These are phyloP conservation scores for Zaprionus gabonicus DNA, from an alignment of 1,140 invertebrate genomes.

Conservation along the genomic window DNA sequence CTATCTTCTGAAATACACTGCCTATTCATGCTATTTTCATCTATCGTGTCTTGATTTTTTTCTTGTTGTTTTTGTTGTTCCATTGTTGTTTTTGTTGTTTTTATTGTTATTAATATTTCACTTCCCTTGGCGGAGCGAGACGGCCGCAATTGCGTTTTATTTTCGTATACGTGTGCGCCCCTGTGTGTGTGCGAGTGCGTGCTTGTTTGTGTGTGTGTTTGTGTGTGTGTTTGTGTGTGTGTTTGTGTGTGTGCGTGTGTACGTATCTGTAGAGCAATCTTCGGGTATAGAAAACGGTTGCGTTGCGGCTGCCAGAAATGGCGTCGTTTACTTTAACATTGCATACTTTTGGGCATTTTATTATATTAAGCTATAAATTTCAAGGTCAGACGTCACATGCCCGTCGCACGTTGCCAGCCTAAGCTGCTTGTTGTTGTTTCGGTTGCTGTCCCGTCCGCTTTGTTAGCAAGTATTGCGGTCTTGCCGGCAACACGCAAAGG, in stretches of 20 bases:
- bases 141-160: constrained; percentile 41
- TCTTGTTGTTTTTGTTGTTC: constrained; percentile 2
- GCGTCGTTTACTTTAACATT: constrained; percentile 51
- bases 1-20: not conserved
- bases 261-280: constrained; percentile 1
- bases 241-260: not conserved
- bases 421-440: constrained; percentile 17
- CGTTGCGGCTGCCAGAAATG: constrained; percentile 40
- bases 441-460: not conserved
- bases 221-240: not conserved
- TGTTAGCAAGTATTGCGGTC: constrained; percentile 24
- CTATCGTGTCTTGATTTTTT: constrained; percentile 45
- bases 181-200: not conserved
- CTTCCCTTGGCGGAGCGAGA: constrained; percentile 20
- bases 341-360: constrained; percentile 53
- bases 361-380: constrained; percentile 73
- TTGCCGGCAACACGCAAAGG: constrained; percentile 40
- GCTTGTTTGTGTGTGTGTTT: not conserved
- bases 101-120: constrained; percentile 56
- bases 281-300: constrained; percentile 26
- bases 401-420: constrained; percentile 49
- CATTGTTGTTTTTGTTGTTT: constrained; percentile 35
- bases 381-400: constrained; percentile 71
- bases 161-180: constrained; percentile 10
- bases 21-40: constrained; percentile 40